Percentiles rank a stretch among this genome's conserved stretches.
Conservation (phyloP, 2,888 invertebrate species). For the Cheilosia urbana region DNA sequence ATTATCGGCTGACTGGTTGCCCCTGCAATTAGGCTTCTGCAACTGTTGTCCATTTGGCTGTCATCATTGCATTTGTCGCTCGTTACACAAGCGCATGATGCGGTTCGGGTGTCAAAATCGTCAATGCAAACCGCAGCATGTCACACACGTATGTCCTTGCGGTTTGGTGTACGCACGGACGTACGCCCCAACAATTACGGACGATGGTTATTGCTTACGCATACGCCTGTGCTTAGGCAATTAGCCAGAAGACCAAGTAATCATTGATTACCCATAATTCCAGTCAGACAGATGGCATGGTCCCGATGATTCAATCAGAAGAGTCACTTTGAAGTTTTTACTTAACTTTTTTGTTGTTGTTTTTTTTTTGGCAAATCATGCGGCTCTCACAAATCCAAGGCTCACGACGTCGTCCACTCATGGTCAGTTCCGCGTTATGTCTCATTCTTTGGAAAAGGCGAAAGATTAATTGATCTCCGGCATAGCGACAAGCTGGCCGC, state of each 20-base stretch:
- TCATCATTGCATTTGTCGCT: constrained; percentile 61
- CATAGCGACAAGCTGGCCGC: constrained; percentile 66
- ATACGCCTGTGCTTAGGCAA: constrained; percentile 30
- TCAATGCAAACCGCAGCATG: constrained; percentile 58
- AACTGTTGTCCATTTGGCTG: constrained; percentile 43
- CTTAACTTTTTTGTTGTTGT: neutral
- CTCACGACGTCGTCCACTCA: constrained; percentile 19
- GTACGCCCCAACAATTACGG: constrained; percentile 29
- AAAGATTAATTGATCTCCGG: constrained; percentile 69
- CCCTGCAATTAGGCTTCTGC: constrained; percentile 60
- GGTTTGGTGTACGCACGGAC: constrained; percentile 26
- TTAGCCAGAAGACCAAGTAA: constrained; percentile 41
- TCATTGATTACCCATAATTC: constrained; percentile 36
- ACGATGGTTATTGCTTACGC: constrained; percentile 26
- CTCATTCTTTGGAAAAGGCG: constrained; percentile 29
- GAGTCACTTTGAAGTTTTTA: constrained; percentile 7
- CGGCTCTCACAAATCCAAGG: constrained; percentile 39
- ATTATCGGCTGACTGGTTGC: constrained; percentile 63
- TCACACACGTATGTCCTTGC: constrained; percentile 32
- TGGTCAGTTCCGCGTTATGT: constrained; percentile 68
- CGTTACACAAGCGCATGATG: constrained; percentile 40
- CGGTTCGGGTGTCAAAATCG: constrained; percentile 43
- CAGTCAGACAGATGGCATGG: constrained; percentile 33
- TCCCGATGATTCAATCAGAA: constrained; percentile 58
- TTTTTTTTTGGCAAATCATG: constrained; percentile 57